Evolutionary conservation across 2,888 invertebrate genomes (phyloP), one percentile per base, ranked within the genome.

Genomic region (Drosophila eohydei): DNA sequence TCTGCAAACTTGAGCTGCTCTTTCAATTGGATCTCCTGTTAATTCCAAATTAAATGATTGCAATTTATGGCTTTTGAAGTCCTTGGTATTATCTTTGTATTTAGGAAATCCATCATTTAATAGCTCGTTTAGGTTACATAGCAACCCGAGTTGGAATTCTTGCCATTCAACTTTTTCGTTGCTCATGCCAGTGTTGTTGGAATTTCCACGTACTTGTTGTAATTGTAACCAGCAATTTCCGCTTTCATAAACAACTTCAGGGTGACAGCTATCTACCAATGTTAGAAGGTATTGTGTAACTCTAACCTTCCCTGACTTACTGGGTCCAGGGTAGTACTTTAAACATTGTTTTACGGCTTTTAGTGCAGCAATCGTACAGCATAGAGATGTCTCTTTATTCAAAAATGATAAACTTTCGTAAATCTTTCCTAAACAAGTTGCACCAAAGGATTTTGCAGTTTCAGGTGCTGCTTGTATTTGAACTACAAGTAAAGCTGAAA

Each of bases 201-300:
- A 11, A 30, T 46, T 56, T 0, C 48, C 60, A 1, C 66, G 80
- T 4, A 78, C 55, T 67, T 82, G 85, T 34, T 85, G 83, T 26
- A 83, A 52, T 36, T 72, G 46, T 30, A 85, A 34, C 83, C 83
- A 83, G 40, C 85, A 83, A 41, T 59, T 60, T 1, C 80, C 85
- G 21, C 71, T 62, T 51, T 71, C 58, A 63, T 69, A 48, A 4
- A 83, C 67, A 43, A 85, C 54, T 59, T 83, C 74, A 2, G 46
- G n/a, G 26, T 69, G n/a, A 4, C n/a, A 43, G 44, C 41, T 71
- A 55, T 85, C 83, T 12, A 85, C 11, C 30, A 85, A 40, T 7
- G 50, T 36, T 46, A 63, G 7, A 50, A 85, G 62, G 7, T 58
- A 61, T 8, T 52, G 56, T n/a, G 32, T 32, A 14, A 83, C 65